Evolutionary conservation across 2,797 vertebrate genomes (phyloP), one percentile per base, ranked within the genome.

Genomic region (Silurus lanzhouensis): DNA sequence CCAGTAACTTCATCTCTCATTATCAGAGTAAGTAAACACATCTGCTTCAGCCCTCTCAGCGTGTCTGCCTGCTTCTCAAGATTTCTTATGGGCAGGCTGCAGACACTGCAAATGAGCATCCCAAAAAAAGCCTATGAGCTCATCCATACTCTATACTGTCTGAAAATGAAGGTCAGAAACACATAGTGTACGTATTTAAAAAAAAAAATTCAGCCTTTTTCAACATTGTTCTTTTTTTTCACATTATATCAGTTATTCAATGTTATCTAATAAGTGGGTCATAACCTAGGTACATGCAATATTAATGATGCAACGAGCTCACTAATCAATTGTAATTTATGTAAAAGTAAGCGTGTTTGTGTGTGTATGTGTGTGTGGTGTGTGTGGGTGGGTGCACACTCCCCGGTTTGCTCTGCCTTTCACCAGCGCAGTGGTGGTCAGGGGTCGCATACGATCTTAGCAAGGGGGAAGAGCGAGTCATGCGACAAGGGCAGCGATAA

Each of bases 401-500:
- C 44, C n/a, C 58, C 64, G 48, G 61, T 72, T 71, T 85, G 57
- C 44, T 72, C 81, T 79, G 27, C 44, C 85, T 88, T 89, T 85
- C 90, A 93, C 91, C 91, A 91, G 91, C 83, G 75, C 86, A 88
- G 87, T 90, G 91, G 91, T 85, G 90, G 86, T 92, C 71, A 86
- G 22, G 85, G 86, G 92, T 94, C 92, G 91, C 89, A 91, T 91
- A 91, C 6, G 84, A 92, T 93, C 92, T 91, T 91, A 89, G 91
- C 79, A 48, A 87, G 91, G 90, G 81, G 55, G 92, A 88, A 91
- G 91, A 92, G 86, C 87, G 87, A 90, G 90, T 89, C 91, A 91
- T 89, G 91, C 86, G 91, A 94, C 92, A 92, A 90, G 79, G 88
- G 90, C 88, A 90, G 86, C 86, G 89, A 91, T 93, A 93, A 93